Evolutionary conservation across 2,113 vertebrate species (phyloP).

Genomic region (Alaudala cheleensis): DNA sequence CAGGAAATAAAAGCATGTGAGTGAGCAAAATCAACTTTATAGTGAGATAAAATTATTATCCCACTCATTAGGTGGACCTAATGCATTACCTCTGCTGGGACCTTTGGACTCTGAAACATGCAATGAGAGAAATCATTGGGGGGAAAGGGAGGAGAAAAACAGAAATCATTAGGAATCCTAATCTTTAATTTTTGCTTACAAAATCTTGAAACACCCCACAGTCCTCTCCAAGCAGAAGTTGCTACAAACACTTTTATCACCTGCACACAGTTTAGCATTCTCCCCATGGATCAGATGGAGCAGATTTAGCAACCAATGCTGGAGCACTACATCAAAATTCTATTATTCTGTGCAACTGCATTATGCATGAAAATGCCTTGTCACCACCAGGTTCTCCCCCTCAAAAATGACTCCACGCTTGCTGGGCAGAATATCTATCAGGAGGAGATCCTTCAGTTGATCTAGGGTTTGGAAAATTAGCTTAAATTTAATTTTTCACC

Average conservation of each 20-base stretch:
- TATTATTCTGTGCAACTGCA: slow-evolving; percentile 45
- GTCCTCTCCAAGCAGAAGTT: not conserved
- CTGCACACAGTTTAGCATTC: slow-evolving; percentile 42
- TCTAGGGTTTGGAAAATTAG: not conserved
- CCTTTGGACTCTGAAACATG: slow-evolving; percentile 66
- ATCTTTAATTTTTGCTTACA: not conserved
- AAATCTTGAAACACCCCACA: not conserved
- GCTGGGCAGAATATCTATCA: slow-evolving; percentile 21
- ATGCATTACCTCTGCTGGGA: slow-evolving; percentile 70
- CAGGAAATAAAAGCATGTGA: not conserved
- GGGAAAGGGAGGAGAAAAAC: slow-evolving; percentile 18
- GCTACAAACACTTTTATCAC: slow-evolving; percentile 2
- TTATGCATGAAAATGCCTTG: slow-evolving; percentile 48
- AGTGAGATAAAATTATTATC: slow-evolving; percentile 67
- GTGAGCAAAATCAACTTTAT: slow-evolving; percentile 43
- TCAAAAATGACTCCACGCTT: not conserved
- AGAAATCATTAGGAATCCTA: slow-evolving; percentile 30
- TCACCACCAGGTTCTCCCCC: slow-evolving; percentile 28
- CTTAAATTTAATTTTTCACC: not conserved
- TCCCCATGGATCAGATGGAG: not conserved
- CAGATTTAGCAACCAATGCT: slow-evolving; percentile 42
- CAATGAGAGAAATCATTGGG: slow-evolving; percentile 34
- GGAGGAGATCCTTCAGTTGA: not conserved
- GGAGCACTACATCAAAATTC: slow-evolving; percentile 54
- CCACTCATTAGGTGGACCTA: slow-evolving; percentile 73